phyloP scores from a whole-genome alignment of 2,113 vertebrate species.

The Rhinichthys klamathensis region DNA sequence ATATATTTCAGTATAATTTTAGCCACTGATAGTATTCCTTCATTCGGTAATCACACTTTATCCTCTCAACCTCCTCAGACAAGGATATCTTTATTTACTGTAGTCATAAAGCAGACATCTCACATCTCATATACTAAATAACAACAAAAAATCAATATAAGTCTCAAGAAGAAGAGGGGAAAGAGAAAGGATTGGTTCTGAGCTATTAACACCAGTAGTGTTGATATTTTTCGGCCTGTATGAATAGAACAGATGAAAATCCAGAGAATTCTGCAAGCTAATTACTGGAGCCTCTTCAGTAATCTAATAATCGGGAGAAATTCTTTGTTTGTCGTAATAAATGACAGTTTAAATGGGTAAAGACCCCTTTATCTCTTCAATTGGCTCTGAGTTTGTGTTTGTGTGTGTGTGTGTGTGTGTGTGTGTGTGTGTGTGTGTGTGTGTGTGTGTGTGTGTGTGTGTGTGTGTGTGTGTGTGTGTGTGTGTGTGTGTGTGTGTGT shows the following conservation, averaged over 20 bases:
- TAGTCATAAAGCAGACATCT: constrained; percentile 40
- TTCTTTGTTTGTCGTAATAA: constrained; percentile 38
- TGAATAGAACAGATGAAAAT: constrained; percentile 45
- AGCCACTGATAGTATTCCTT: not conserved
- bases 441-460: not conserved
- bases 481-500: not conserved
- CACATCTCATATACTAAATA: constrained; percentile 41
- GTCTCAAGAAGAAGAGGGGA: not conserved
- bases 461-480: not conserved
- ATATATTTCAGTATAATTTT: not conserved
- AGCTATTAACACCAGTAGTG: not conserved
- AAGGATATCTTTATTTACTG: constrained; percentile 45
- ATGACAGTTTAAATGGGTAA: constrained; percentile 18
- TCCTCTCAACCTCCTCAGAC: constrained; percentile 30
- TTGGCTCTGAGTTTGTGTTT: not conserved
- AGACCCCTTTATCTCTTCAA: constrained; percentile 6
- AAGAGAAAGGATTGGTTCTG: constrained; percentile 7
- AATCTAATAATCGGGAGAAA: constrained; percentile 61
- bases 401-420: not conserved
- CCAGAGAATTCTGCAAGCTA: constrained; percentile 47
- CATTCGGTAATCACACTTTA: constrained; percentile 4
- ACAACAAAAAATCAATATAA: constrained; percentile 26
- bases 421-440: not conserved
- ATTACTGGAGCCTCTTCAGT: constrained; percentile 49
- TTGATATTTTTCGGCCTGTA: not conserved